These are phyloP conservation scores for Diplodus puntazzo DNA, from an alignment of 2,797 vertebrate genomes.

Conservation along the genomic window DNA sequence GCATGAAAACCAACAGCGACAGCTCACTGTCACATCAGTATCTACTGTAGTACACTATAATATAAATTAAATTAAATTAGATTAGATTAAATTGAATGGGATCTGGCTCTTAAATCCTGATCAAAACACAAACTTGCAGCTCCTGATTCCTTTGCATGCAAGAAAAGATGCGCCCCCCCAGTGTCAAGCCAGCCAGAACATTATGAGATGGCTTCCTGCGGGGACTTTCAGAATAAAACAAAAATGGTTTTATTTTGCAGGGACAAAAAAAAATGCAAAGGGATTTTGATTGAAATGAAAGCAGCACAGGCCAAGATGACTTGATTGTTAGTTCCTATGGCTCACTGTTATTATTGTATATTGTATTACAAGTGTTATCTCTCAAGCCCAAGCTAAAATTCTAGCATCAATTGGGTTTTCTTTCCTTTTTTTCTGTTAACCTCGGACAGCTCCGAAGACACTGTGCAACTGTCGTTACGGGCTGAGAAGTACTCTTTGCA, in stretches of 20 bases:
- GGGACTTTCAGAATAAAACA: slow-evolving; percentile 67
- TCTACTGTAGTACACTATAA: no score
- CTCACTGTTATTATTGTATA: not conserved
- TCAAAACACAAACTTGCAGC: slow-evolving; percentile 49
- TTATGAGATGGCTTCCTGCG: slow-evolving; percentile 40
- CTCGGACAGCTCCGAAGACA: not conserved
- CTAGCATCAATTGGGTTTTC: no score
- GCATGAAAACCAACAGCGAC: not conserved
- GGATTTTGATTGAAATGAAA: no score
- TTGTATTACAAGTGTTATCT: no score
- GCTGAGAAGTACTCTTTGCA: not conserved
- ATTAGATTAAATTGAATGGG: not conserved
- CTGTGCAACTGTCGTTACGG: no score
- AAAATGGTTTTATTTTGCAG: not conserved
- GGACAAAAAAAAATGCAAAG: not conserved
- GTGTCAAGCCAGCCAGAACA: not conserved
- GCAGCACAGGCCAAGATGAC: not conserved
- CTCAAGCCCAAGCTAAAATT: no score
- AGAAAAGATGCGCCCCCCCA: slow-evolving; percentile 33
- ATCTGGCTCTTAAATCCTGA: not conserved
- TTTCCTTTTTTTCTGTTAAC: not conserved
- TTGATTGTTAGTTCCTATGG: not conserved
- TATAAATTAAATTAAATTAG: accelerated
- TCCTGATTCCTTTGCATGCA: slow-evolving; percentile 37
- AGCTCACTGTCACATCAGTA: not conserved